Conservation (phyloP, 2,113 vertebrate species). For the Antechinus flavipes region DNA sequence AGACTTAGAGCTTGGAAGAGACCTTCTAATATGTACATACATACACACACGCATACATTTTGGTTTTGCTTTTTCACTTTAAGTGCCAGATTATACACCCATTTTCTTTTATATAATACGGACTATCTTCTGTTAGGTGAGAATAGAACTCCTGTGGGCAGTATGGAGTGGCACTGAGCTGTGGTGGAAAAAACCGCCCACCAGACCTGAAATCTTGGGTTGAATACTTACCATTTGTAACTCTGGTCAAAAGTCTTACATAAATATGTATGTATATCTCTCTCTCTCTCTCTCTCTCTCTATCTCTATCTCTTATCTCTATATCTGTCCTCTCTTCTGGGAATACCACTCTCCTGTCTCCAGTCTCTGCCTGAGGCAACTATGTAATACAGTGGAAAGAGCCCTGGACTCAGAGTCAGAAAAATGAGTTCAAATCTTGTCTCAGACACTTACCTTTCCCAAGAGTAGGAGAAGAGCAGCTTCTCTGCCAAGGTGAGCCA, state of each 20-base stretch:
- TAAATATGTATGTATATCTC: background rate
- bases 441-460: background rate
- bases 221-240: background rate
- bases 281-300: background rate
- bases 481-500: slow-evolving; percentile 39
- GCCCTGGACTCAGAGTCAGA: background rate
- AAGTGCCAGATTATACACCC: background rate
- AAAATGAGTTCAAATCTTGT: background rate
- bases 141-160: background rate
- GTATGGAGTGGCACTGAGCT: background rate
- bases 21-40: no score
- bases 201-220: background rate
- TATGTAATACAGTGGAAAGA: background rate
- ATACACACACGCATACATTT: background rate
- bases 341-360: background rate
- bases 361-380: background rate
- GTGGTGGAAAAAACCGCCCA: background rate
- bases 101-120: background rate
- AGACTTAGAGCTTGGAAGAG: background rate
- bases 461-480: background rate
- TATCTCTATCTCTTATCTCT: background rate
- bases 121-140: background rate
- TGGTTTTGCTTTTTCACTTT: background rate
- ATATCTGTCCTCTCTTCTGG: background rate
- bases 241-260: background rate